Evolutionary conservation across 2,888 invertebrate genomes (phyloP), one percentile per base, ranked within the genome.

Genomic region (Poecilobothrus nobilitatus): DNA sequence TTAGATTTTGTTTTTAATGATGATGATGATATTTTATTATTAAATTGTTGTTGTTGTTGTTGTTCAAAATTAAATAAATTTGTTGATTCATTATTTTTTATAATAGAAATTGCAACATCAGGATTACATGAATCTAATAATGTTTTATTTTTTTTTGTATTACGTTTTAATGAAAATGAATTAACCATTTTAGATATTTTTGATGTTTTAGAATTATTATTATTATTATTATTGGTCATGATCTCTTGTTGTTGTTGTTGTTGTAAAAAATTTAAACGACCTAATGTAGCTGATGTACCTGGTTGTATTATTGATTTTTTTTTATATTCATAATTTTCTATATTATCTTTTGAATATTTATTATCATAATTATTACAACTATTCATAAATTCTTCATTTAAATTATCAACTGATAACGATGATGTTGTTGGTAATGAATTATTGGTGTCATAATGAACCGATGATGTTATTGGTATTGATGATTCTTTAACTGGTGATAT

Each of bases 151-250:
- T 74, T 74, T 34, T 34, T 37, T 12, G 69, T 65, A 67, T 72
- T 72, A 71, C 78, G 76, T 74, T 79, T 76, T 66, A 80, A 76
- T 74, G 80, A 74, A 72, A 79, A 77, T 73, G 77, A 76, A 75
- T 78, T 75, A 74, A 80, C 76, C 74, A 76, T 73, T 74, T 74
- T 75, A n/a, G 76, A 70, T 70, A 76, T 74, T 72, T 75, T 76
- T 21, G 67, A 66, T 34, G 53, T 62, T 65, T 62, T 67, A 63
- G 53, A 63, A 33, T 34, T 18, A 53, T 6, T 53, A 53, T n/a
- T 18, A 18, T 53, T 53, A 53, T 37, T 70, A 76, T 73, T 72
- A 74, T 76, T 21, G 67, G 65, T 34, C 34, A 3, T 18, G n/a
- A 2, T 53, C 12, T 37, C 1, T 37, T 37, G 53, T 4, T 53